Base-by-base conservation (phyloP, 2,888 invertebrate species). In the Gymnoscelis rufifasciata region DNA sequence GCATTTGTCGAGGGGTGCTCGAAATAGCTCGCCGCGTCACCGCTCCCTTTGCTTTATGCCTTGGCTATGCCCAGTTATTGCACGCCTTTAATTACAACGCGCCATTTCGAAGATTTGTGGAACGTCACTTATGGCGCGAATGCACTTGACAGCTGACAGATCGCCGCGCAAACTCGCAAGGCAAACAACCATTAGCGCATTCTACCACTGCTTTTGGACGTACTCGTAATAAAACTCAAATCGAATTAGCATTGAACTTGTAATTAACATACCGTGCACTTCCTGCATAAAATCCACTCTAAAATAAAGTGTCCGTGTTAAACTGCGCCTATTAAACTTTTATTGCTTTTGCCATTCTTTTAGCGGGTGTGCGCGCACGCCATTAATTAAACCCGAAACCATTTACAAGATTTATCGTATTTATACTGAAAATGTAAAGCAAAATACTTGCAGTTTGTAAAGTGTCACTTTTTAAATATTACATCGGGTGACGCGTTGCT, bases 1-100 rank as follows among this genome's bases (percentile, higher is more conserved):
- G 81, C 87, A 87, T 87, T 86, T 83, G 82, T 78, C 76, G 83
- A 76, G 82, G 76, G 82, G 82, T 57, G 66, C 71, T 78, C 84
- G 74, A 82, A 86, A 87, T 87, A 87, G 81, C 83, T 63, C 66
- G 68, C 63, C 69, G 76, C 83, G 80, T 83, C 86, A 82, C 78
- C 77, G 80, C 76, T 71, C 71, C 75, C 77, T 74, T 78, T 78
- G 77, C 75, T 81, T 81, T 80, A 83, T 78, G 78, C 72, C 39
- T 47, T 78, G 78, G 73, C 39, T 47, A 42, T 40, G 40, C 47
- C 71, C 80, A 79, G 80, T 80, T 81, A 83, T 81, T 81, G 81
- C 83, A 69, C 74, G 77, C 78, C 72, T 78, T 78, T 84, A 83
- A 84, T 86, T 82, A 80, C 78, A 64, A 66, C 69, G 65, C 73